Percentiles rank a stretch among this genome's conserved stretches.
These are phyloP conservation scores for Lepidocyrtinus sp. DNA, from an alignment of 2,888 invertebrate species.

Conservation along the genomic window DNA sequence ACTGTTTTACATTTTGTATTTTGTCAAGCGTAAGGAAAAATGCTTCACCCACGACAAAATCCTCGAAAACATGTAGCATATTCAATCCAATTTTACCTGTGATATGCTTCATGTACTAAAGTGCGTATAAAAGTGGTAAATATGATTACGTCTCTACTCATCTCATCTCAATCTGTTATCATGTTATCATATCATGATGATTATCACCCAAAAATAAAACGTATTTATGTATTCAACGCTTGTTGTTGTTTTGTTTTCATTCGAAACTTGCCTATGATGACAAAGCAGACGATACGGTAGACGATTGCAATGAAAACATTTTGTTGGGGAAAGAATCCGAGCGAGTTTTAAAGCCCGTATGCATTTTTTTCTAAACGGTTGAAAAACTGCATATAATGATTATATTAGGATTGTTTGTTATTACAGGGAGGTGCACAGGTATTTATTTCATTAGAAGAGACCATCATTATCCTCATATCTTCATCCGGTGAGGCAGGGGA, in stretches of 20 bases:
- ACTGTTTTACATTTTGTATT: no score
- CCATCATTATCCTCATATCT: slow-evolving; percentile 5
- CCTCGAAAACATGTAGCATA: no score
- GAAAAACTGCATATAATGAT: background rate
- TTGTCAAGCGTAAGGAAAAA: background rate
- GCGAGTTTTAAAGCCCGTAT: background rate
- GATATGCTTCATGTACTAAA: no score
- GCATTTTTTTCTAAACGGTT: background rate
- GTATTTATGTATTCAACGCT: no score
- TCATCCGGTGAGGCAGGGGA: slow-evolving; percentile 28
- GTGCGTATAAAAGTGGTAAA: no score
- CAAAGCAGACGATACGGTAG: background rate
- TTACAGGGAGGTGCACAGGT: slow-evolving; percentile 18
- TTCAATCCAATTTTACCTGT: no score
- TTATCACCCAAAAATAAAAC: no score
- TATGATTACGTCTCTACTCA: no score
- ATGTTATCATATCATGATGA: no score
- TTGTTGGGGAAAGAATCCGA: background rate
- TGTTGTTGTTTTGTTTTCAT: background rate
- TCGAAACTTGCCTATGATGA: background rate
- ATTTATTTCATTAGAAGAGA: slow-evolving; percentile 44
- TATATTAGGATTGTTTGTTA: background rate
- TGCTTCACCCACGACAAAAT: background rate
- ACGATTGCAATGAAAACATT: background rate
- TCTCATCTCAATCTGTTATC: no score